These are phyloP conservation scores for Emesis furor DNA, from an alignment of 2,888 invertebrate genomes.

Conservation along the genomic window DNA sequence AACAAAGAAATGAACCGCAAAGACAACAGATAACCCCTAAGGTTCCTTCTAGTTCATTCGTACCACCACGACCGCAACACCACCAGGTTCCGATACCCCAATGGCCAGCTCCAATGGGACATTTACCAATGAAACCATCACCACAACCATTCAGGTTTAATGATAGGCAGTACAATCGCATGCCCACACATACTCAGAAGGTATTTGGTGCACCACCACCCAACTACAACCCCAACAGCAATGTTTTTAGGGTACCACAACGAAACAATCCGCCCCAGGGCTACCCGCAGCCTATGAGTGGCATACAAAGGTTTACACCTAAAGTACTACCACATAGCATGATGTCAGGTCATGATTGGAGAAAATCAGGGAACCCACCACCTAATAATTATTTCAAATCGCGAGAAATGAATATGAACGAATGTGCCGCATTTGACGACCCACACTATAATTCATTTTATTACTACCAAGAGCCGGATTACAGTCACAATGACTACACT, in stretches of 20 bases:
- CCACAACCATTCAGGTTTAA: not conserved
- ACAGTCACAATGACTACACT: not conserved
- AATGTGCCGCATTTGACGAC: constrained; percentile 1
- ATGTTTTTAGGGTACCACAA: constrained; percentile 33
- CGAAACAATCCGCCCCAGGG: not conserved
- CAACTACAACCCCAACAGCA: constrained; percentile 34
- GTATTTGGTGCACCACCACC: constrained; percentile 33
- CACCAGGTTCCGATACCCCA: not conserved
- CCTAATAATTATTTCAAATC: constrained; percentile 73
- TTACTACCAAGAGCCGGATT: too few species aligned
- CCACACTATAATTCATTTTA: too few species aligned
- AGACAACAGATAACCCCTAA: not conserved
- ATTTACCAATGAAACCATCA: not conserved
- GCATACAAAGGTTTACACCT: constrained; percentile 38
- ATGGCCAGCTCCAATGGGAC: not conserved
- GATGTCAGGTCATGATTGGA: constrained; percentile 62
- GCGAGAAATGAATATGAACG: constrained; percentile 64
- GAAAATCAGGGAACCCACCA: constrained; percentile 66
- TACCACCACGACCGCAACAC: not conserved
- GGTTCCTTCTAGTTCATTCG: not conserved
- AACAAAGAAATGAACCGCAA: not conserved
- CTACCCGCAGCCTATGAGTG: constrained; percentile 47
- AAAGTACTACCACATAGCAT: constrained; percentile 12
- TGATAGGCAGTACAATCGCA: not conserved
- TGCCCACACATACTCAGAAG: not conserved